Evolutionary conservation across 2,113 vertebrate species (phyloP).

Genomic region (Cromileptes altivelis): DNA sequence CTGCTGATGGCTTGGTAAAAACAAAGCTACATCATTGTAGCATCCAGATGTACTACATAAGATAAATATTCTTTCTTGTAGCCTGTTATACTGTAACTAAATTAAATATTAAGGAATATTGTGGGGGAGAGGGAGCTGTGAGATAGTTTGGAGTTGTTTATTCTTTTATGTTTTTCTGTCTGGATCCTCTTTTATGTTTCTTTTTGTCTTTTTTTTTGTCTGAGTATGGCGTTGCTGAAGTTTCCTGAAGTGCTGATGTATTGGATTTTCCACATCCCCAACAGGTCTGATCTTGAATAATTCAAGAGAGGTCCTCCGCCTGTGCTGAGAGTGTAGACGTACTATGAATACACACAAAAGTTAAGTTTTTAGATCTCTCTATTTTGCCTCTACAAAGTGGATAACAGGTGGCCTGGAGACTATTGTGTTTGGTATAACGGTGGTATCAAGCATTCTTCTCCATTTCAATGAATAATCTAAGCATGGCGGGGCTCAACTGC

Average conservation of each 20-base stretch:
- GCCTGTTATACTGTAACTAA: conserved; percentile 24
- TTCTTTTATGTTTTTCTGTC: conserved; percentile 41
- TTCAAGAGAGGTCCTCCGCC: conserved; percentile 62
- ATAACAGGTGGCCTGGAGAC: conserved; percentile 70
- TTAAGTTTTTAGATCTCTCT: conserved; percentile 56
- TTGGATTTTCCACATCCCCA: conserved; percentile 69
- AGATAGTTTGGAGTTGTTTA: conserved; percentile 40
- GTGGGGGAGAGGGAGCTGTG: not conserved
- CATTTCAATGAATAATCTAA: conserved; percentile 47
- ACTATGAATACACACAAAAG: conserved; percentile 63
- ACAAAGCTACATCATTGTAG: conserved; percentile 10
- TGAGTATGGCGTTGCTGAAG: conserved; percentile 39
- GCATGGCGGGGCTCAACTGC: not conserved
- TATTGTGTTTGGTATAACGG: conserved; percentile 34
- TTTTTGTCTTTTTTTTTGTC: conserved; percentile 17
- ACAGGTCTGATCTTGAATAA: conserved; percentile 76
- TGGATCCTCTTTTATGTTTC: conserved; percentile 45
- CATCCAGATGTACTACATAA: not conserved
- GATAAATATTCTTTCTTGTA: not conserved
- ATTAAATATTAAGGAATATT: conserved; percentile 57
- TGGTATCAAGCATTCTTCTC: conserved; percentile 26
- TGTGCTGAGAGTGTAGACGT: conserved; percentile 46
- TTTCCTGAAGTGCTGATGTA: conserved; percentile 78
- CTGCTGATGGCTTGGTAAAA: conserved; percentile 22
- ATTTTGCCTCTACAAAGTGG: conserved; percentile 68